A percentile compares a stretch with the other conserved stretches of the same genome.
phyloP scores from a whole-genome alignment of 2,113 vertebrate species.

The Ailuropoda melanoleuca region DNA sequence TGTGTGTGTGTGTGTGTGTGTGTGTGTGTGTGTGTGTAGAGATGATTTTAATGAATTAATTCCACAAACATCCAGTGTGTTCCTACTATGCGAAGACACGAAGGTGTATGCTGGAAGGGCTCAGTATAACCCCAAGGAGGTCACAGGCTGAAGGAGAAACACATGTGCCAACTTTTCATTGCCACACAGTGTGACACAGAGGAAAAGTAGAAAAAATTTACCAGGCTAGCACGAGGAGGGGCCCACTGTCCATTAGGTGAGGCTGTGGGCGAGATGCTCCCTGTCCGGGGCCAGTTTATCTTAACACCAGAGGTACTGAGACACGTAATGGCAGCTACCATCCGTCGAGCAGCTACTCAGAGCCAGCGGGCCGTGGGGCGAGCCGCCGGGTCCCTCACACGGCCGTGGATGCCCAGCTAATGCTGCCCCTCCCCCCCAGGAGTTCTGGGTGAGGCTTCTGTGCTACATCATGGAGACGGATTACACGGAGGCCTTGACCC shows the following conservation, averaged over 20 bases:
- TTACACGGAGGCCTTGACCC: slow-evolving; percentile 63
- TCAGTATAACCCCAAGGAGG: not conserved
- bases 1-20: not conserved
- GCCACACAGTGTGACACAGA: not conserved
- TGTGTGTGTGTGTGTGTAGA: not conserved
- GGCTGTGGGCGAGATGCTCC: not conserved
- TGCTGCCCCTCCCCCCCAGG: not conserved
- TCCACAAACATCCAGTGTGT: not conserved
- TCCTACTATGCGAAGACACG: not conserved
- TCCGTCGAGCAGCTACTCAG: fast-evolving
- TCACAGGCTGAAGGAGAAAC: not conserved
- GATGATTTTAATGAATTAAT: not conserved
- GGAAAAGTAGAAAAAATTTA: not conserved
- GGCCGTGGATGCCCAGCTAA: fast-evolving
- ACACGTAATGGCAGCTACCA: fast-evolving
- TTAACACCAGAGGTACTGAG: not conserved
- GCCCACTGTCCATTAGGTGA: not conserved
- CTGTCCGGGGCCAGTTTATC: not conserved
- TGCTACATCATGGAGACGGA: slow-evolving; percentile 71
- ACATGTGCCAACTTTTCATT: not conserved
- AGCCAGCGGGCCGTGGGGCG: not conserved
- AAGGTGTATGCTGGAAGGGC: fast-evolving
- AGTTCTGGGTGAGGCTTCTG: slow-evolving; percentile 72
- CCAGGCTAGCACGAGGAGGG: not conserved
- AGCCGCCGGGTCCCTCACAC: not conserved